Evolutionary conservation across 1,140 invertebrate species (phyloP).

Genomic region (Drosophila athabasca): DNA sequence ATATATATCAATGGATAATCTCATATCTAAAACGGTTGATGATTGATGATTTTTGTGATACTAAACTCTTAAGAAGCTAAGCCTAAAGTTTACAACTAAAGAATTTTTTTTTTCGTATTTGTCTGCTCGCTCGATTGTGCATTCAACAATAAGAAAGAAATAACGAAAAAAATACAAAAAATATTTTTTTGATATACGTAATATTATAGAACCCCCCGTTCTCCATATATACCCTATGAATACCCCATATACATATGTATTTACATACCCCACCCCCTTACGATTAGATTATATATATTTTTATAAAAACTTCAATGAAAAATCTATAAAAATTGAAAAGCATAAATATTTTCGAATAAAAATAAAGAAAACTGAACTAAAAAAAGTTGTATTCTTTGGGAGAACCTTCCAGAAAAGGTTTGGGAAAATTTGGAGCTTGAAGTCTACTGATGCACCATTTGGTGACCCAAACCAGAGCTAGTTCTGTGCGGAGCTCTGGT

Average conservation of each 20-base stretch:
- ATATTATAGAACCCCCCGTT: too few relatives aligned
- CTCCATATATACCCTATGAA: too few relatives aligned
- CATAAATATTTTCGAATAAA: constrained; percentile 34
- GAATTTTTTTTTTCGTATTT: constrained; percentile 13
- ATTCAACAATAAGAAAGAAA: constrained; percentile 6
- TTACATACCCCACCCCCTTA: neutral
- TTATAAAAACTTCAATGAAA: constrained; percentile 32
- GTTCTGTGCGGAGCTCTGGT: too few relatives aligned
- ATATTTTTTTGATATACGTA: constrained; percentile 3
- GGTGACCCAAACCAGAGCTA: too few relatives aligned
- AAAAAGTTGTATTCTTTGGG: neutral
- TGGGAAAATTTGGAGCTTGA: too few relatives aligned
- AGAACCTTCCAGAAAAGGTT: too few relatives aligned
- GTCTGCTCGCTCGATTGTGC: too few relatives aligned
- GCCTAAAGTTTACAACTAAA: constrained; percentile 73
- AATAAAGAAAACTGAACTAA: constrained; percentile 29
- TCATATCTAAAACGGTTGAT: too few relatives aligned
- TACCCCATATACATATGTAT: neutral
- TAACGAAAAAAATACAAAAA: neutral
- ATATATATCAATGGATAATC: constrained; percentile 68
- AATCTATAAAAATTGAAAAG: constrained; percentile 59
- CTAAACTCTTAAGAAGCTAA: constrained; percentile 54
- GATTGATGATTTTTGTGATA: constrained; percentile 59
- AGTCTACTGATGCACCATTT: too few relatives aligned
- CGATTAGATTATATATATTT: constrained; percentile 35